These are phyloP conservation scores for Chrosomus eos DNA, from an alignment of 2,797 vertebrate genomes.

Conservation along the genomic window DNA sequence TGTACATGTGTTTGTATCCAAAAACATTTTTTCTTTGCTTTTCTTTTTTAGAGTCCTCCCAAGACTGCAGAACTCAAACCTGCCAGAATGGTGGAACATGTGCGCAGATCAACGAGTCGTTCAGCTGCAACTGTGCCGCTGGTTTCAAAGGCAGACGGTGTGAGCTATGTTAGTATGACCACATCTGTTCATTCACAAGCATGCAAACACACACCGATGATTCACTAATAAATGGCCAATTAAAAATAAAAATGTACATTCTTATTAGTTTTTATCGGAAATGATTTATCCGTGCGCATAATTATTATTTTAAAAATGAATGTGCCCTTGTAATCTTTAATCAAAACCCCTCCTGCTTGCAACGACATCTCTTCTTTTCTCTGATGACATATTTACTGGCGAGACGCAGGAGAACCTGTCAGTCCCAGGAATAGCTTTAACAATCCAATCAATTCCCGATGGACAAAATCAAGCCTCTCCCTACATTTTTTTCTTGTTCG, in stretches of 20 bases:
- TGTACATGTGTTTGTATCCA: conserved; percentile 21
- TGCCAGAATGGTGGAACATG: conserved; percentile 93
- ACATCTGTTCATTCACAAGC: conserved; percentile 7
- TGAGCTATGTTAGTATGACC: conserved; percentile 86
- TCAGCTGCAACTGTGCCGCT: conserved; percentile 81
- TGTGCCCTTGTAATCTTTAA: not conserved
- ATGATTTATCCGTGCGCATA: not conserved
- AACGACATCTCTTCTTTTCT: not conserved
- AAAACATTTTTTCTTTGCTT: conserved; percentile 59
- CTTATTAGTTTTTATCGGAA: not conserved
- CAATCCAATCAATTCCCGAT: not conserved
- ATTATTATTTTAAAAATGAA: not conserved
- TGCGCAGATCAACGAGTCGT: conserved; percentile 67
- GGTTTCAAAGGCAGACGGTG: conserved; percentile 91
- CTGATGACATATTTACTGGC: not conserved
- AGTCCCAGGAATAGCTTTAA: not conserved
- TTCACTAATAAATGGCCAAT: not conserved
- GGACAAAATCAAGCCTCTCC: not conserved
- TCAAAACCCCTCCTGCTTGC: not conserved
- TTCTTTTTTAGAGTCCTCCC: conserved; percentile 75
- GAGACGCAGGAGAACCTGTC: not conserved
- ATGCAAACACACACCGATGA: not conserved
- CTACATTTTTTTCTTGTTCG: not conserved
- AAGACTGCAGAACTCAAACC: conserved; percentile 81
- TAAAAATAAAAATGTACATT: not conserved